Evolutionary conservation across 1,140 invertebrate genomes (phyloP), one percentile per base, ranked within the genome.

Genomic region (Contarinia nasturtii): DNA sequence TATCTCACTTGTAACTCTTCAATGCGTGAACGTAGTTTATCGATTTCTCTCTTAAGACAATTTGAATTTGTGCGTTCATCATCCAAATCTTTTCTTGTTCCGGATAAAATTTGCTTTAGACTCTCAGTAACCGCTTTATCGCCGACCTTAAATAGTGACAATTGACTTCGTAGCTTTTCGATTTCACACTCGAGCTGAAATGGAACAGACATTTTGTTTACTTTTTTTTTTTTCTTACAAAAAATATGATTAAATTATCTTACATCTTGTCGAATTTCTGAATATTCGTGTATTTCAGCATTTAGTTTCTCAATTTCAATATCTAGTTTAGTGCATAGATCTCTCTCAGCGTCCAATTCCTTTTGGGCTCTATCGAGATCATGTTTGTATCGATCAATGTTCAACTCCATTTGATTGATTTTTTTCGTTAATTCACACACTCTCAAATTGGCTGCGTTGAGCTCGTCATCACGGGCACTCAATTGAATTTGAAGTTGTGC

Each of bases 291-390:
- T 0, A 63, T 40, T 50, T 63, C 61, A 2, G 57, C 61, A 47
- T 63, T 59, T 0, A 63, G 51, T 45, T 61, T 63, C 0, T 52
- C 55, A 45, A 55, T 60, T 42, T 63, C 55, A 36, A 53, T 49
- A 19, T 63, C 61, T 4, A 63, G 44, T 21, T 63, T 62, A 15
- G 60, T 54, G 33, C 60, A 63, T 14, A 63, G 47, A 21, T 63
- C 60, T 20, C 57, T 61, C 11, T 52, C 53, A 1, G 59, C 57
- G 21, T 57, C 52, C 2, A 62, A 53, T 49, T 63, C 57, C 5
- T 56, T 55, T 20, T 63, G 60, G 3, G 55, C 52, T 1, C 55
- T 19, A 15, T 50, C 48, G 18, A 53, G 19, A 33, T 56, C 53
- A 42, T 60, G 59, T 2, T 51, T 50, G 2, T 51, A 49, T 11